These are phyloP conservation scores for Centruroides sculpturatus DNA, from an alignment of 1,140 invertebrate genomes.

Conservation along the genomic window DNA sequence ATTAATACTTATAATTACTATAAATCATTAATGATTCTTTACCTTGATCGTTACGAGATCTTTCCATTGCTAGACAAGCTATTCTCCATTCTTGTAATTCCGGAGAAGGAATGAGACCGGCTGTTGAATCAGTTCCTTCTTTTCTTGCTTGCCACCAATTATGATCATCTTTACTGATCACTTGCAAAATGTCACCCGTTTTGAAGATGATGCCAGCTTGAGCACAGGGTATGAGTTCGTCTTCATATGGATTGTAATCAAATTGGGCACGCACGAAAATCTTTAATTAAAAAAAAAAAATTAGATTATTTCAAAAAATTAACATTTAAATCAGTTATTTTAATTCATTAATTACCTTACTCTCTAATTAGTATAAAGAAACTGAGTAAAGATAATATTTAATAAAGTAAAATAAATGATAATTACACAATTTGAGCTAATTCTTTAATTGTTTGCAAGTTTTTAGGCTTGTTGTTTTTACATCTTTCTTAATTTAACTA, in stretches of 20 bases:
- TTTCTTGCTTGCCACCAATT: slow-evolving; percentile 55
- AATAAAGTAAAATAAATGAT: no score
- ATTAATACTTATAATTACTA: no score
- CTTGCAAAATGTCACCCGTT: slow-evolving; percentile 40
- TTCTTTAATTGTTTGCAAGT: no score
- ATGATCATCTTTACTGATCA: slow-evolving; percentile 96
- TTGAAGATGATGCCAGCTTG: slow-evolving; percentile 93
- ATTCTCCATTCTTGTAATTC: slow-evolving; percentile 97
- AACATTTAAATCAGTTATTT: neutral
- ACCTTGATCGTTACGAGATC: no score
- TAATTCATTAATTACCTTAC: neutral
- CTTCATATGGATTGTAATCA: slow-evolving; percentile 93
- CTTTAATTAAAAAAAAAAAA: slow-evolving; percentile 34
- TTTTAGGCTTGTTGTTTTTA: no score
- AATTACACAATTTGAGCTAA: no score
- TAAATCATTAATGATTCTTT: no score
- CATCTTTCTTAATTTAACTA: no score
- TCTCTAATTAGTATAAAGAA: no score
- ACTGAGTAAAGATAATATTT: no score
- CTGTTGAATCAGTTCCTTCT: slow-evolving; percentile 88
- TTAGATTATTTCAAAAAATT: neutral
- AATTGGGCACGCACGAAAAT: slow-evolving; percentile 98
- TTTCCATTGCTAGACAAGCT: slow-evolving; percentile 63
- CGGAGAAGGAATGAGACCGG: slow-evolving; percentile 95
- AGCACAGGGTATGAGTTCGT: slow-evolving; percentile 94